Percentiles rank a stretch among this genome's conserved stretches.
Conservation (phyloP, 2,797 vertebrate genomes). For the Allobates femoralis region DNA sequence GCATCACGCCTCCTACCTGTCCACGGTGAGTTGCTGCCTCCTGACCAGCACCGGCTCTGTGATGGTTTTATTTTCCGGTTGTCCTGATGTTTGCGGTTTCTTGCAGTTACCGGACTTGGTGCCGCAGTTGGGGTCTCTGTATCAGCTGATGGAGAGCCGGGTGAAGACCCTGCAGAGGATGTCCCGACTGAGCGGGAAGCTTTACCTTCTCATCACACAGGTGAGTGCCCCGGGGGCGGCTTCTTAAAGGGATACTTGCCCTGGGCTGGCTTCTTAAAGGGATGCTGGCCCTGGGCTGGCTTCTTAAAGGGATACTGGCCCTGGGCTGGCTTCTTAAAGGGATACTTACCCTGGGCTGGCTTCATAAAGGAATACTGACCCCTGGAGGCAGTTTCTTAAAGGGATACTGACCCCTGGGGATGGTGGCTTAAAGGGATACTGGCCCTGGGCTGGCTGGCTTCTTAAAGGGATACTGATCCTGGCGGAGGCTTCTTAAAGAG, state of each 20-base stretch:
- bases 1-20: slow-evolving; percentile 92
- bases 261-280: neutral
- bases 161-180: slow-evolving; percentile 94
- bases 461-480: too few species aligned
- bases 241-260: neutral
- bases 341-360: too few species aligned
- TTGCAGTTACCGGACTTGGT: slow-evolving; percentile 83
- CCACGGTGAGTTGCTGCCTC: slow-evolving; percentile 84
- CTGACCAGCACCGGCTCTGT: neutral
- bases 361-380: too few species aligned
- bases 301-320: neutral
- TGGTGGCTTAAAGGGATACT: too few species aligned
- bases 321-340: too few species aligned
- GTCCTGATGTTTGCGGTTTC: neutral
- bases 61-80: neutral
- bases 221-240: slow-evolving; percentile 71
- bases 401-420: too few species aligned
- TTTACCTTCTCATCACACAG: slow-evolving; percentile 92
- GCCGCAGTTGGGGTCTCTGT: slow-evolving; percentile 87
- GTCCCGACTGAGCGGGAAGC: slow-evolving; percentile 90
- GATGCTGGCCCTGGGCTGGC: neutral
- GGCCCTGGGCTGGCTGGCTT: too few species aligned
- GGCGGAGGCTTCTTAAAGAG: too few species aligned
- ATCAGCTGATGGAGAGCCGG: slow-evolving; percentile 95
- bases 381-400: too few species aligned